A percentile compares a stretch with the other conserved stretches of the same genome.
Evolutionary conservation across 2,888 invertebrate species (phyloP).

Genomic region (Lucinisca nassula): DNA sequence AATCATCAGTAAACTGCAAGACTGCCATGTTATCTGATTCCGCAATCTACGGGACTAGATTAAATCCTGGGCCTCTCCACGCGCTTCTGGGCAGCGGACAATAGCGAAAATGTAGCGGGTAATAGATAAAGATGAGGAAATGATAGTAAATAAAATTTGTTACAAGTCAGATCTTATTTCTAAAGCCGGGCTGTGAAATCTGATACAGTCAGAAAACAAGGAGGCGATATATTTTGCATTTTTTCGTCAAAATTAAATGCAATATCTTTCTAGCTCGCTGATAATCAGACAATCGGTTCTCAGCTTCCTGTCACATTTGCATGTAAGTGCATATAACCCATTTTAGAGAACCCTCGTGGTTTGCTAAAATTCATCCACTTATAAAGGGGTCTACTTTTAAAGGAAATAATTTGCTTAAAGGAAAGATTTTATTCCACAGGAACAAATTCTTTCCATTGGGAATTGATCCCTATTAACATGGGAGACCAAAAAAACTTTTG

Average conservation of each 20-base stretch:
- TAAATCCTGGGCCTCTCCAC: slow-evolving; percentile 11
- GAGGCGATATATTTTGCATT: slow-evolving; percentile 3
- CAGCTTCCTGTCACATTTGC: background rate
- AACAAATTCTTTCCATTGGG: too few relatives aligned
- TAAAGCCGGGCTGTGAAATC: background rate
- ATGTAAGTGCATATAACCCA: too few relatives aligned
- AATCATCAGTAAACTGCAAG: slow-evolving; percentile 13
- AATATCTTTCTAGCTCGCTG: background rate
- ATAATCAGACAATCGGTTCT: background rate
- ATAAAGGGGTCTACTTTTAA: too few relatives aligned
- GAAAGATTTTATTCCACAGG: too few relatives aligned
- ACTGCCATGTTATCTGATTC: background rate
- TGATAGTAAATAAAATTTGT: slow-evolving; percentile 2
- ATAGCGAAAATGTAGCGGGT: background rate
- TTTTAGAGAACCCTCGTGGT: too few relatives aligned
- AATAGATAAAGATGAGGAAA: background rate
- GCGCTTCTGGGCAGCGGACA: background rate
- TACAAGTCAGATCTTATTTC: slow-evolving; percentile 14
- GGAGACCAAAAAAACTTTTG: too few relatives aligned
- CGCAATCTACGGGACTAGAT: background rate
- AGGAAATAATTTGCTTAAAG: too few relatives aligned
- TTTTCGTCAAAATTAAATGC: background rate
- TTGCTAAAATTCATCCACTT: too few relatives aligned
- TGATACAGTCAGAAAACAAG: background rate
- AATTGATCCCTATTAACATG: too few relatives aligned